Percentiles rank a stretch among this genome's conserved stretches.
Conservation (phyloP, 2,113 vertebrate genomes). For the Gila orcuttii region DNA sequence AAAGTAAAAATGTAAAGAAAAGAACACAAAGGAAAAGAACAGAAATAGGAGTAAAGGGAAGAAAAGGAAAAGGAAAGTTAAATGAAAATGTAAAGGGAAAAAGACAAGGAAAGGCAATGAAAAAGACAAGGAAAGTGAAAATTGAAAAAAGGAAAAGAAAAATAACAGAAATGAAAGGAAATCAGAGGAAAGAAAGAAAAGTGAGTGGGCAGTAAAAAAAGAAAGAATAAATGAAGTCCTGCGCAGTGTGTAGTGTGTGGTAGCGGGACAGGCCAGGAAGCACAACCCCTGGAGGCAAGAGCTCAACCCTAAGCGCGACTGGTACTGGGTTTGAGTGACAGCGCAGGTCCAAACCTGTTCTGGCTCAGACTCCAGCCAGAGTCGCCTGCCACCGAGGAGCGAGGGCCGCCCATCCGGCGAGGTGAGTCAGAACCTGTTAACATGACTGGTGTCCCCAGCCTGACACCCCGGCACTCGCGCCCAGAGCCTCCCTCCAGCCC, state of each 20-base stretch:
- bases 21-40: neutral
- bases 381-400: conserved; percentile 63
- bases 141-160: neutral
- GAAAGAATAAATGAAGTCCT: neutral
- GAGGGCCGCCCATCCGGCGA: conserved; percentile 71
- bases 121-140: neutral
- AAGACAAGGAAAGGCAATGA: no score
- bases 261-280: conserved; percentile 46
- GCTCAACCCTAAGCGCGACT: conserved; percentile 61
- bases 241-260: neutral
- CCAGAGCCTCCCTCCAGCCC: conserved; percentile 66
- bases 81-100: neutral
- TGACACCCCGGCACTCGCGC: conserved; percentile 66
- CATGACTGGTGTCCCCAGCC: conserved; percentile 76
- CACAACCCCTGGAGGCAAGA: conserved; percentile 60
- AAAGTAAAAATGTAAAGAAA: neutral
- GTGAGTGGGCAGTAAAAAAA: neutral
- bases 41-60: neutral
- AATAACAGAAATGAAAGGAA: neutral
- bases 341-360: conserved; percentile 63
- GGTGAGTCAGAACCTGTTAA: conserved; percentile 82
- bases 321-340: conserved; percentile 58
- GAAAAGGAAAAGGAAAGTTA: neutral
- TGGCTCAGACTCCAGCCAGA: conserved; percentile 59
- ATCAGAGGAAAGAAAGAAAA: conserved; percentile 31